Evolutionary conservation across 2,797 vertebrate species (phyloP), one percentile per base, ranked within the genome.

Genomic region (Dipus sagitta): DNA sequence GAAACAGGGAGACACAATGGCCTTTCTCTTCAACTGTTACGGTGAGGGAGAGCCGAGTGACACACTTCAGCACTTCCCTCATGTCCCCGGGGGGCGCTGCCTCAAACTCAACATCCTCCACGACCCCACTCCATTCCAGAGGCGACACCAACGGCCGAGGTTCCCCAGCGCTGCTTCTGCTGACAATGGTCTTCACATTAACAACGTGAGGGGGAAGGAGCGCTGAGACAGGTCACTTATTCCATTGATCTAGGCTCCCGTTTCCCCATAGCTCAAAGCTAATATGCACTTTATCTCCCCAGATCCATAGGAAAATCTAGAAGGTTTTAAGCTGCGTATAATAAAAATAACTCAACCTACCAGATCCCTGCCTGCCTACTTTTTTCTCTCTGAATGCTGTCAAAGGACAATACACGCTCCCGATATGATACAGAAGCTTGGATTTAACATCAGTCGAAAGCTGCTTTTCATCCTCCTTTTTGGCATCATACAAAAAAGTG

Each of bases 301-400:
- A 91, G 72, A 68, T 54, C 70, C 52, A 82, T 13, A n/a, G 13
- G 18, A 89, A 93, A 93, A 72, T 28, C n/a, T 72, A 14, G 60
- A 23, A 70, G 75, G 23, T 67, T 85, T 76, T 88, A 88, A 76
- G 81, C 21, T 13, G 0, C 6, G 20, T 18, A 30, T 67, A 86
- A 94, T 68, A 88, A 86, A 94, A 88, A n/a, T 84, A 93, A 94
- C 34, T 58, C 26, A 65, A 62, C 65, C 68, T 38, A 71, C 71
- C 13, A 14, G 54, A 14, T 17, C 13, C 15, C 54, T 58, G 54
- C 54, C 15, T 80, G 9, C 84, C 17, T n/a, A 64, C 24, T 38
- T 82, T 77, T 54, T 78, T 42, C 81, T 72, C 64, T 75, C 52
- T 86, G 24, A 84, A 67, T 62, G 67, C 34, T 60, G 81, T 14